Conservation (phyloP, 2,888 invertebrate species). For the Cheiracanthium punctorium region DNA sequence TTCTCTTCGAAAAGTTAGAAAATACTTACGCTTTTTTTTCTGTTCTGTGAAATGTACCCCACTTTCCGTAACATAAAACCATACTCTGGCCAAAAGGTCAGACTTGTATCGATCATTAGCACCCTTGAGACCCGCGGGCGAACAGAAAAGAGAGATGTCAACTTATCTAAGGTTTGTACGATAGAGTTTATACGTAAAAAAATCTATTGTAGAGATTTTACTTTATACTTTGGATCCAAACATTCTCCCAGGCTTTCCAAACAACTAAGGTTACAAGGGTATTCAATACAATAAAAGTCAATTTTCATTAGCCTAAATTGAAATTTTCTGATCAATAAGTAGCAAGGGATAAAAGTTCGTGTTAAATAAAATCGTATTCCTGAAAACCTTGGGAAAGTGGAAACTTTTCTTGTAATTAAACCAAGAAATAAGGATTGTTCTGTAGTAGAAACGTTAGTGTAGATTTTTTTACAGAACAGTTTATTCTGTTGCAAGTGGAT, state of each 20-base stretch:
- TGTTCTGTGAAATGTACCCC: slow-evolving; percentile 14
- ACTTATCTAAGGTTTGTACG: not conserved
- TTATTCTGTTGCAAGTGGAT: not conserved
- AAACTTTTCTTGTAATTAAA: not conserved
- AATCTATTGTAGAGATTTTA: not conserved
- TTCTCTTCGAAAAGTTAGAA: too few species aligned
- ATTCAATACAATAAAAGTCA: slow-evolving; percentile 21
- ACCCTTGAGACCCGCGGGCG: slow-evolving; percentile 23
- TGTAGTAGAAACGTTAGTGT: not conserved
- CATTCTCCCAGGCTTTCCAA: slow-evolving; percentile 24
- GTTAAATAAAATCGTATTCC: not conserved
- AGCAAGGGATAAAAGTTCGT: not conserved
- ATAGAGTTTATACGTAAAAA: not conserved
- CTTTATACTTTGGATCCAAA: not conserved
- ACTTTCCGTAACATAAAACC: slow-evolving; percentile 46
- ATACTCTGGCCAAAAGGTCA: slow-evolving; percentile 55
- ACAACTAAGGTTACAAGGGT: slow-evolving; percentile 48
- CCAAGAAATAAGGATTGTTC: not conserved
- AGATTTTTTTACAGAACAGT: not conserved
- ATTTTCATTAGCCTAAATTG: slow-evolving; percentile 49
- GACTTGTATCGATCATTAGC: slow-evolving; percentile 51
- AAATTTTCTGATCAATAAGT: slow-evolving; percentile 27
- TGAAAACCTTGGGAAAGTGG: not conserved
- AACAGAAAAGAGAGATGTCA: slow-evolving; percentile 54
- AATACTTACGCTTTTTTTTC: slow-evolving; percentile 40